Evolutionary conservation across 2,888 invertebrate species (phyloP), one percentile per base, ranked within the genome.

Genomic region (Acleris cristana): DNA sequence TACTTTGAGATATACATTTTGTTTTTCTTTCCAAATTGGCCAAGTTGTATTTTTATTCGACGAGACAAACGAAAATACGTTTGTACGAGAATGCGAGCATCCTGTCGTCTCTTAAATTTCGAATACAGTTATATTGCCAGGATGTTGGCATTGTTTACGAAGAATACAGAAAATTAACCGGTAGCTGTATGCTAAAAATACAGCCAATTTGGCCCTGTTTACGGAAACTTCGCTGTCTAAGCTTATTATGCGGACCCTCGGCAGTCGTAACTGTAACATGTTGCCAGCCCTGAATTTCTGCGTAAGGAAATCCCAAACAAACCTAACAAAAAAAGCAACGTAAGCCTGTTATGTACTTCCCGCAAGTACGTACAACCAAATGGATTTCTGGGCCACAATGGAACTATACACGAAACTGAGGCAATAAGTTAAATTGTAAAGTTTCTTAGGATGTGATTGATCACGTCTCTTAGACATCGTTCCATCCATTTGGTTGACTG

Each of bases 221-320:
- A 53, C 21, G 26, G 21, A 53, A 53, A 16, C 53, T 16, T 30
- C 26, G 53, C 48, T 59, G 48, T 30, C 55, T 23, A 40, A 55
- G 34, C 59, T 59, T 49, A 65, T 60, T 65, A 65, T 51, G 54
- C 52, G 45, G 44, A 51, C 40, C 51, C 51, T 53, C 54, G 12
- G 19, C 30, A 40, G 65, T 61, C 65, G 61, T 66, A 66, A 61
- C 60, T 45, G 65, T 60, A 66, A 66, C 59, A 61, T 66, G 65
- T 54, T 61, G 51, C 65, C 72, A 75, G 71, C 74, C 78, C 71
- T 69, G 57, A 0, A 30, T 30, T 40, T 19, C 34, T 40, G 48
- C 30, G 48, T 58, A 77, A 74, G 75, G 72, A 72, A 73, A 69
- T 57, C 21, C 62, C 63, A 74, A 72, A 71, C 72, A 74, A 71